phyloP scores from a whole-genome alignment of 1,140 invertebrate species.

The Gryllus bimaculatus region DNA sequence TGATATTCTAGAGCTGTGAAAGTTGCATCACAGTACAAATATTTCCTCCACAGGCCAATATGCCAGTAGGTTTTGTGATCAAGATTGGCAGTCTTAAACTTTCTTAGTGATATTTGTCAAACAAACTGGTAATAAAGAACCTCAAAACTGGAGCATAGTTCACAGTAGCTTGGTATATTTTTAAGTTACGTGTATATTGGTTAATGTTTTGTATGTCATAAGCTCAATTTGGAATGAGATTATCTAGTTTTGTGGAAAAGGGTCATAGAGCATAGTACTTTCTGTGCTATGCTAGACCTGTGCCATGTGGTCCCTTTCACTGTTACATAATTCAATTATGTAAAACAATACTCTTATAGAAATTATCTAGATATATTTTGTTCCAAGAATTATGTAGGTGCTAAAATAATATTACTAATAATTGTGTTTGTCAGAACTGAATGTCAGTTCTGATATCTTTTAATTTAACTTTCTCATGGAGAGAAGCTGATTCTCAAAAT shows the following conservation, averaged over 20 bases:
- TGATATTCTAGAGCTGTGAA: conserved; percentile 4
- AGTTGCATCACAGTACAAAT: neutral
- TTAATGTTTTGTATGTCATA: neutral
- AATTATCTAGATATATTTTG: neutral
- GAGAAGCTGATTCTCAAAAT: neutral
- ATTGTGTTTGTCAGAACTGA: neutral
- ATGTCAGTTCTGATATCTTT: neutral
- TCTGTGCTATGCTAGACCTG: neutral
- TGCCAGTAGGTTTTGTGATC: neutral
- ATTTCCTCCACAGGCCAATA: neutral
- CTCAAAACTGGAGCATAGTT: neutral
- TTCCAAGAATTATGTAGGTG: neutral
- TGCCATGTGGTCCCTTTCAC: neutral
- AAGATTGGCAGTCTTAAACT: neutral
- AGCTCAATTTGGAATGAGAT: conserved; percentile 4
- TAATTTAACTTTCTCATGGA: neutral
- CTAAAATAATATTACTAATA: neutral
- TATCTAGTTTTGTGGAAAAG: neutral
- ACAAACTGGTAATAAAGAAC: neutral
- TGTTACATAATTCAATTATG: neutral
- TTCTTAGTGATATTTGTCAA: neutral
- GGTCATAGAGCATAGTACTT: neutral
- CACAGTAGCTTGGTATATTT: neutral
- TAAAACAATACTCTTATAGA: neutral
- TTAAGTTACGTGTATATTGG: neutral